Evolutionary conservation across 2,113 vertebrate genomes (phyloP).

Genomic region (Spermophilus dauricus): DNA sequence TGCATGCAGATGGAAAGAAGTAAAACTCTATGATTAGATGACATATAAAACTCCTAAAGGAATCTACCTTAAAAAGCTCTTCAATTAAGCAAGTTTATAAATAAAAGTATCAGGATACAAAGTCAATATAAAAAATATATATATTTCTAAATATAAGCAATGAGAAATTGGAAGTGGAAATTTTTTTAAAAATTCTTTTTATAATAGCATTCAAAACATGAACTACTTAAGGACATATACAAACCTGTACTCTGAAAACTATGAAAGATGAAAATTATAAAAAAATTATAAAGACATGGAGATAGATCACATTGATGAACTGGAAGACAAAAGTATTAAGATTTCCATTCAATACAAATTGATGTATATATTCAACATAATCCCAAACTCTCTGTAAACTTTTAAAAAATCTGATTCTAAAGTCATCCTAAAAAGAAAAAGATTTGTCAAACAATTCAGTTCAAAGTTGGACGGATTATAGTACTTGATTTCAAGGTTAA

Average conservation of each 20-base stretch:
- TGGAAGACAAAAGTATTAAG: background rate
- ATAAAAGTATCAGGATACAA: background rate
- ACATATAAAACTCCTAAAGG: background rate
- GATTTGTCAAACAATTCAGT: background rate
- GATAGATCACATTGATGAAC: background rate
- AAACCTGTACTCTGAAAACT: background rate
- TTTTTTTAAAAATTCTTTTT: background rate
- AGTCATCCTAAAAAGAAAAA: background rate
- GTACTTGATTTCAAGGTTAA: background rate
- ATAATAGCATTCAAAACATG: background rate
- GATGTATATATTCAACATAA: background rate
- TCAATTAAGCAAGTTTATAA: background rate
- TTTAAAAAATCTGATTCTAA: background rate
- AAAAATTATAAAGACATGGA: background rate
- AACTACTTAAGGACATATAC: background rate
- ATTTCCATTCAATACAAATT: conserved; percentile 13
- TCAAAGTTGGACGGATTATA: background rate
- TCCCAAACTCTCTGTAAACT: no score
- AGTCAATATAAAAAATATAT: background rate
- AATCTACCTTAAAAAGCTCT: background rate
- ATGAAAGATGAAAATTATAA: background rate
- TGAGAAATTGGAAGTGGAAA: background rate
- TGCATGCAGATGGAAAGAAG: background rate
- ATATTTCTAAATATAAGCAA: background rate
- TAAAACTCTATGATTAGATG: background rate